These are phyloP conservation scores for Halichoerus grypus DNA, from an alignment of 2,113 vertebrate genomes.

Conservation along the genomic window DNA sequence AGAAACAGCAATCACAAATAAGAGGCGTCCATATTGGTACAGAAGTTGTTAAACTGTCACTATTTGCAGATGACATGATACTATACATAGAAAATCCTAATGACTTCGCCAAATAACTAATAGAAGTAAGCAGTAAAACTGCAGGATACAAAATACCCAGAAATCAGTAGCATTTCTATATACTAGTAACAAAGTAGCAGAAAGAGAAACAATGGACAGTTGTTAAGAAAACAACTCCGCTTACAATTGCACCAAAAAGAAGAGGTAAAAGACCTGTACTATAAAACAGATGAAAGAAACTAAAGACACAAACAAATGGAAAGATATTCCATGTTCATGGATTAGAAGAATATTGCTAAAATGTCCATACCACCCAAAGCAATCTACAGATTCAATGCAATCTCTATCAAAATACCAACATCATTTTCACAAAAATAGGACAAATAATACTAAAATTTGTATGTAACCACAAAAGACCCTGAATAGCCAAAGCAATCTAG, in stretches of 20 bases:
- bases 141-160: neutral
- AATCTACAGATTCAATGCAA: neutral
- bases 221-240: neutral
- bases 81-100: neutral
- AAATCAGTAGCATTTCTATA: neutral
- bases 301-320: neutral
- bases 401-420: neutral
- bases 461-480: neutral
- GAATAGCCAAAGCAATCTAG: neutral
- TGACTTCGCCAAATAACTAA: neutral
- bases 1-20: neutral
- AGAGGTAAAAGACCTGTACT: neutral
- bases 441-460: neutral
- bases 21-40: neutral
- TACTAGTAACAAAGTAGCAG: neutral
- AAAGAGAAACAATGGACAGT: neutral
- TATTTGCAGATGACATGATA: neutral
- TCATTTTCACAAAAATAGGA: neutral
- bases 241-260: neutral
- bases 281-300: neutral
- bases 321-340: neutral
- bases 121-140: neutral
- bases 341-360: neutral
- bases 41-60: neutral
- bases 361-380: neutral